Evolutionary conservation across 2,888 invertebrate genomes (phyloP).

Genomic region (Tenthredo amoena): DNA sequence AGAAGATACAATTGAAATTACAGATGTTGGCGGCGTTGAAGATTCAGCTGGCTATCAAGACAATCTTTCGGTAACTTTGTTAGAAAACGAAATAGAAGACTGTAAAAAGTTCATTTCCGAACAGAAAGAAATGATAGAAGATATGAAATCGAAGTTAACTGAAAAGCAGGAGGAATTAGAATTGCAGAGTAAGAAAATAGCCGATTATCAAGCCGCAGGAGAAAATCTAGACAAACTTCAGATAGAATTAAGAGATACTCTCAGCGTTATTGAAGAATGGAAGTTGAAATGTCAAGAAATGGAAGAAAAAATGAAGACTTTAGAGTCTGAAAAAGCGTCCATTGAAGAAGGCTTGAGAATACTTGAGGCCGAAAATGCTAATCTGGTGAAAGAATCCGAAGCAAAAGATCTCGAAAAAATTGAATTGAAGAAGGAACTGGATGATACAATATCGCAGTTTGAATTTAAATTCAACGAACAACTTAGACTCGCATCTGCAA

Average conservation of each 20-base stretch:
- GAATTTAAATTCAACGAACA: constrained; percentile 72
- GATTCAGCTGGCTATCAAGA: constrained; percentile 54
- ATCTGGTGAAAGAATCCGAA: constrained; percentile 64
- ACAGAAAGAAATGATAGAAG: constrained; percentile 80
- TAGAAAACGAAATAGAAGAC: constrained; percentile 75
- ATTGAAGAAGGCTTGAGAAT: constrained; percentile 79
- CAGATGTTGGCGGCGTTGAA: constrained; percentile 58
- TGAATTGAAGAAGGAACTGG: constrained; percentile 77
- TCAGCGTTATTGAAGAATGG: constrained; percentile 70
- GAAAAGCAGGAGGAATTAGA: constrained; percentile 72
- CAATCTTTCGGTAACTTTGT: constrained; percentile 57
- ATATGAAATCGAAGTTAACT: constrained; percentile 81
- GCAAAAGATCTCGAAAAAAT: constrained; percentile 62
- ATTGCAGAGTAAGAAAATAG: constrained; percentile 76
- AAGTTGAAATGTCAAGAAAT: constrained; percentile 68
- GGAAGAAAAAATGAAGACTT: constrained; percentile 67
- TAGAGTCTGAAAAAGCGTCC: constrained; percentile 78
- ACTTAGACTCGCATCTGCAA: constrained; percentile 56
- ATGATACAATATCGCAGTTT: constrained; percentile 76
- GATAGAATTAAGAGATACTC: constrained; percentile 67
- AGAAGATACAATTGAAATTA: constrained; percentile 76
- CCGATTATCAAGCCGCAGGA: constrained; percentile 60
- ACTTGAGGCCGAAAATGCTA: constrained; percentile 77
- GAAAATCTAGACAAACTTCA: constrained; percentile 64
- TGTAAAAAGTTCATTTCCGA: constrained; percentile 82